These are phyloP conservation scores for Cephalopterus ornatus DNA, from an alignment of 2,113 vertebrate genomes.

Conservation along the genomic window DNA sequence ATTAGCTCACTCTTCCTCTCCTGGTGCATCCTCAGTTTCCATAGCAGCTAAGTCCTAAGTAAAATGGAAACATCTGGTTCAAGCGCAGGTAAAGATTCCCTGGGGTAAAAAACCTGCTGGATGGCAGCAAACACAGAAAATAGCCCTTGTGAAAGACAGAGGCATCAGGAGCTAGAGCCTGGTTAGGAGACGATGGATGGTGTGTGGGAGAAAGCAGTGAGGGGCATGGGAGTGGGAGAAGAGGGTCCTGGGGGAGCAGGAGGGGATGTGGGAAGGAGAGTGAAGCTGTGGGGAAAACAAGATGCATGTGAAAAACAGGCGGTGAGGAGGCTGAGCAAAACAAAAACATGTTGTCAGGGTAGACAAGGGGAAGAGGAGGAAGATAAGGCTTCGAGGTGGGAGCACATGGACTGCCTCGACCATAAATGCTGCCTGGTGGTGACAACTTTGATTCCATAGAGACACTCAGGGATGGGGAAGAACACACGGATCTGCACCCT, in stretches of 20 bases:
- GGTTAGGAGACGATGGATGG: neutral
- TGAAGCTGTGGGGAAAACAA: neutral
- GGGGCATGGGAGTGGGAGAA: neutral
- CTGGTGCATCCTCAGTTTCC: conserved; percentile 77
- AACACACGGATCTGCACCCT: rapidly evolving
- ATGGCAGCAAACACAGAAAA: conserved; percentile 19
- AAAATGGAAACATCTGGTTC: conserved; percentile 75
- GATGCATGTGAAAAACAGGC: neutral
- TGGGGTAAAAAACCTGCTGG: conserved; percentile 37
- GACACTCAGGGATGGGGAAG: rapidly evolving
- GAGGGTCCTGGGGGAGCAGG: neutral
- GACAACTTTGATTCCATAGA: neutral
- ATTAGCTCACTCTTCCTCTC: conserved; percentile 68
- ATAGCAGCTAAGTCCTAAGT: conserved; percentile 77
- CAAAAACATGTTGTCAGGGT: neutral
- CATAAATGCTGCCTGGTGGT: neutral
- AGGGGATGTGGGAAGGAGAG: neutral
- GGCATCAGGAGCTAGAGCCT: neutral
- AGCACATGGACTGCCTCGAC: neutral
- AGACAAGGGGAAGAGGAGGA: neutral
- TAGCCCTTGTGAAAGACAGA: neutral
- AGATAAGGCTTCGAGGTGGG: neutral
- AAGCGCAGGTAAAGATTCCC: conserved; percentile 63
- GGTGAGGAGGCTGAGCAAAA: neutral
- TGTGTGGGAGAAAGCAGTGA: neutral